Evolutionary conservation across 2,797 vertebrate species (phyloP).

Genomic region (Pteropus rufus): DNA sequence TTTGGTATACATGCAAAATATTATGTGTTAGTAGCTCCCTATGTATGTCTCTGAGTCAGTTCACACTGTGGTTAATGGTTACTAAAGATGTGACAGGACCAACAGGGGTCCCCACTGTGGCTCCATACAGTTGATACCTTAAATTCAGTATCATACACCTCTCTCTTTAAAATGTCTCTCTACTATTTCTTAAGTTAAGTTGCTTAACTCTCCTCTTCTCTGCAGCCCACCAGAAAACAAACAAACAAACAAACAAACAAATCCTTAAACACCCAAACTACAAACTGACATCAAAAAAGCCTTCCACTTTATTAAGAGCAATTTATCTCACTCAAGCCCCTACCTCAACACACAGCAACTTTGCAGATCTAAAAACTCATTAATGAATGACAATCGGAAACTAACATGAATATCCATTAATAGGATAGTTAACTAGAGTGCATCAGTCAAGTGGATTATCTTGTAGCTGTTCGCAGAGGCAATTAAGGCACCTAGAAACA

Average conservation of each 20-base stretch:
- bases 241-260: not conserved
- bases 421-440: not conserved
- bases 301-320: not conserved
- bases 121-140: not conserved
- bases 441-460: not conserved
- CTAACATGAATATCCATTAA: not conserved
- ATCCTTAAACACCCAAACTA: not conserved
- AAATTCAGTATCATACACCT: not conserved
- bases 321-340: not conserved
- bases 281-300: not conserved
- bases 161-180: not conserved
- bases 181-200: not conserved
- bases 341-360: not conserved
- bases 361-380: not conserved
- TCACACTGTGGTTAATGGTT: not conserved
- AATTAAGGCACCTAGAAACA: conserved; percentile 13
- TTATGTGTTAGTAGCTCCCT: not conserved
- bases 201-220: not conserved
- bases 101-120: not conserved
- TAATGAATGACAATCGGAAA: conserved; percentile 12
- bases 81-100: not conserved
- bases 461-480: not conserved
- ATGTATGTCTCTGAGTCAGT: not conserved
- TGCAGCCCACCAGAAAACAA: not conserved
- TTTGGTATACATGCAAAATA: not conserved